phyloP scores from a whole-genome alignment of 92 coral and sea anemone genomes.

The Micromussa lordhowensis region DNA sequence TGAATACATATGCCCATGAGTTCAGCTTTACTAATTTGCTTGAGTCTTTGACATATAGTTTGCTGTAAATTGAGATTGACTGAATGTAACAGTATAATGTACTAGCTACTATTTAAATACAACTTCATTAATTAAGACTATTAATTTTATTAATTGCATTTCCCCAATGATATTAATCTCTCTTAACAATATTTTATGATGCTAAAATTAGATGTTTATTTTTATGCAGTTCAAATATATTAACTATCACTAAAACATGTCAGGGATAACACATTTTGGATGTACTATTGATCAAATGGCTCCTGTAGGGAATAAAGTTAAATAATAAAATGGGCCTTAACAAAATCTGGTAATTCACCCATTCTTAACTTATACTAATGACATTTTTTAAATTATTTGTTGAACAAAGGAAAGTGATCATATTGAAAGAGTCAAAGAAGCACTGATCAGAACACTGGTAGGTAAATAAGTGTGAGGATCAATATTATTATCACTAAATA shows the following conservation, averaged over 20 bases:
- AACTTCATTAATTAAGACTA: neutral
- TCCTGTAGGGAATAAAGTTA: neutral
- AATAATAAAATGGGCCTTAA: neutral
- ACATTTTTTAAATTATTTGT: neutral
- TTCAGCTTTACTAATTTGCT: neutral
- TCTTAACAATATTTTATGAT: neutral
- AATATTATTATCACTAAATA: neutral
- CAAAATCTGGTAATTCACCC: neutral
- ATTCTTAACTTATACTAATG: neutral
- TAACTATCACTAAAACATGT: neutral
- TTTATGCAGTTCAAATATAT: neutral
- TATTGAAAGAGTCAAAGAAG: conserved; percentile 87
- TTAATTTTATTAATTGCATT: neutral
- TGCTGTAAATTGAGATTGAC: neutral
- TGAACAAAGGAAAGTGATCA: conserved; percentile 77
- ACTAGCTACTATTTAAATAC: neutral
- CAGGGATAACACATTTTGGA: neutral
- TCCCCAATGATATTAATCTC: neutral
- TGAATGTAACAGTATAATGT: neutral
- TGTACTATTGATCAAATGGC: neutral
- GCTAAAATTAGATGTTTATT: neutral
- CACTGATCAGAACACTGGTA: conserved; percentile 86
- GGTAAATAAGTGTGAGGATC: neutral
- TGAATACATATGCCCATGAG: neutral
- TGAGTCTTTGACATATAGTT: neutral